These are phyloP conservation scores for Myotis findleyi DNA, from an alignment of 2,797 vertebrate genomes.

Conservation along the genomic window DNA sequence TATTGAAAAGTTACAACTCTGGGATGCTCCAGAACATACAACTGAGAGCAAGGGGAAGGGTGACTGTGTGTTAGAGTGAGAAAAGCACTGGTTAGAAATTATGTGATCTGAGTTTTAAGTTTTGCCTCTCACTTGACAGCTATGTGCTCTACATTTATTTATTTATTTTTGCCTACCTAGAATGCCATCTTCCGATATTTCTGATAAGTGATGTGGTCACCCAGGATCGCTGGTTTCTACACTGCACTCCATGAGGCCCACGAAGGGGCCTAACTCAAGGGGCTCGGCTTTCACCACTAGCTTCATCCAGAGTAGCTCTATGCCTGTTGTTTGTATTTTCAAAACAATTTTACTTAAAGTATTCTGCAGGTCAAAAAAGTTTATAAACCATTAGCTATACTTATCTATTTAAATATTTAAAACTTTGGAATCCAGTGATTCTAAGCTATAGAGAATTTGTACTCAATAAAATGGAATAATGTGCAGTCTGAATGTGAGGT, in stretches of 20 bases:
- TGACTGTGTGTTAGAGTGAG: background rate
- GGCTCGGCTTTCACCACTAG: background rate
- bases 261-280: rapidly evolving
- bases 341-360: background rate
- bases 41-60: background rate
- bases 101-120: background rate
- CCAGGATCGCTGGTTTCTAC: background rate
- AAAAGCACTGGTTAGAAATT: background rate
- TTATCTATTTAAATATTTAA: background rate
- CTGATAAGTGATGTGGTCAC: background rate
- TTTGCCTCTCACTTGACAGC: background rate
- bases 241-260: background rate
- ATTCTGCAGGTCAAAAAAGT: background rate
- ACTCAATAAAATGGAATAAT: background rate
- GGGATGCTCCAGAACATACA: background rate
- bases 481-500: background rate
- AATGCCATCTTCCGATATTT: background rate
- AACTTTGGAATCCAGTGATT: background rate
- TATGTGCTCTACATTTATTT: background rate
- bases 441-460: background rate
- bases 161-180: background rate
- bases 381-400: background rate
- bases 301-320: background rate
- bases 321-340: background rate
- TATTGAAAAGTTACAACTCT: background rate